Base-by-base conservation (phyloP, 2,888 invertebrate species). In the Drosophila paranaensis region DNA sequence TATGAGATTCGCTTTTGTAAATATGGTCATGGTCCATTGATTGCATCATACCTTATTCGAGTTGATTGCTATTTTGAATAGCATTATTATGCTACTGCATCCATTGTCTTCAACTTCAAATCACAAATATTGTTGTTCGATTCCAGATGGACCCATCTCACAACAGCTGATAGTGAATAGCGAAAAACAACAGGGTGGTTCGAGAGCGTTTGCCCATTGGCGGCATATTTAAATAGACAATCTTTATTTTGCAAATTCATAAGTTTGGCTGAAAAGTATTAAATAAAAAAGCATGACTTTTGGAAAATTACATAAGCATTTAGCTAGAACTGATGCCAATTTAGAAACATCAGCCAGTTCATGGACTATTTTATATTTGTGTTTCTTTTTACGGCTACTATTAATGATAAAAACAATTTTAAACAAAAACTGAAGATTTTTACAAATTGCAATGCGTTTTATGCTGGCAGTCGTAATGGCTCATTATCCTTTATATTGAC, bases 401-500 rank as follows among this genome's bases (percentile, higher is more conserved):
- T 45, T 71, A 81, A 80, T 71, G 66, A 74, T 70, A 88, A 71
- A 82, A 84, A 79, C 68, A 79, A 79, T 63, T 78, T 78, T 57
- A 74, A 89, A 86, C 82, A 85, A 89, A 60, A 75, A 90, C 87
- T 88, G 74, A 79, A 71, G 78, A 90, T 90, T 88, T 90, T 62
- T 73, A 74, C 81, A 83, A 82, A 67, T 58, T 75, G 58, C 42
- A 71, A 51, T 43, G 56, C 48, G 16, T 61, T 63, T 60, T 77
- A 79, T 71, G 45, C 71, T 64, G 75, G 97, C 94, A 97, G 95
- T 93, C 95, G 94, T 61, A 98, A 93, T 16, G 96, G 94, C 90
- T 98, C 97, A 51, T 94, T 95, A 91, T 99, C 99, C 71, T 95
- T 93, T 61, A 98, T 94, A 45, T 96, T 95, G 88, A 97, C 95